A percentile compares a stretch with the other conserved stretches of the same genome.
Evolutionary conservation across 1,140 invertebrate species (phyloP).

Genomic region (Ceratina japonica): DNA sequence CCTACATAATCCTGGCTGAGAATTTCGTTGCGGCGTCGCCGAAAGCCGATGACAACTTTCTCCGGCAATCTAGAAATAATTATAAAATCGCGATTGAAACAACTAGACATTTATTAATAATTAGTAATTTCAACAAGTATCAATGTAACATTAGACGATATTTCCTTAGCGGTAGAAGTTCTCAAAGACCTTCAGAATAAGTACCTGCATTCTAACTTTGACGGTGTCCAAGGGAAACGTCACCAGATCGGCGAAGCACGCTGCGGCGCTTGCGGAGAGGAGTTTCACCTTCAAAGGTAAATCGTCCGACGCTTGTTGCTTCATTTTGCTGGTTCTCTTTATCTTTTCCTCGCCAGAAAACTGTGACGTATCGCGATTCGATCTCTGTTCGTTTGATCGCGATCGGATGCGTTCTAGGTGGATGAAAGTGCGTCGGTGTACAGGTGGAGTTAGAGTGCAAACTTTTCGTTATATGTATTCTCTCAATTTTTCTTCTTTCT

Average conservation of each 20-base stretch:
- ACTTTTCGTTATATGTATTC: neutral
- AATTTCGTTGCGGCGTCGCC: conserved; percentile 69
- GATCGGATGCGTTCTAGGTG: conserved; percentile 28
- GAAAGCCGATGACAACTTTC: conserved; percentile 77
- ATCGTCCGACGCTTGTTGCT: conserved; percentile 67
- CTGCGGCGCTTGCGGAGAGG: conserved; percentile 84
- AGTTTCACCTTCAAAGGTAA: conserved; percentile 77
- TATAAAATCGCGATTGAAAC: neutral
- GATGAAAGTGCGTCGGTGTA: conserved; percentile 21
- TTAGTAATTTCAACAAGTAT: neutral
- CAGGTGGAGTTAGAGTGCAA: conserved; percentile 20
- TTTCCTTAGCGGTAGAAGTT: too few relatives aligned
- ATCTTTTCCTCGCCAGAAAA: neutral
- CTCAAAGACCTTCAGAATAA: too few relatives aligned
- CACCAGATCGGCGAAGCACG: conserved; percentile 84
- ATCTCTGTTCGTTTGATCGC: conserved; percentile 1
- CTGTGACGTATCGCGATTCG: neutral
- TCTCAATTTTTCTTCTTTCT: conserved; percentile 24
- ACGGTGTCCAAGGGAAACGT: conserved; percentile 88
- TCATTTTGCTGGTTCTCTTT: conserved; percentile 58
- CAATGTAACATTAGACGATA: too few relatives aligned
- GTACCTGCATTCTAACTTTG: conserved; percentile 87
- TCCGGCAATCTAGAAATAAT: conserved; percentile 80
- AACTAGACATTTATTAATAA: too few relatives aligned
- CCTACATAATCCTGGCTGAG: conserved; percentile 82